Evolutionary conservation across 2,113 vertebrate species (phyloP).

Genomic region (Lonchura striata): DNA sequence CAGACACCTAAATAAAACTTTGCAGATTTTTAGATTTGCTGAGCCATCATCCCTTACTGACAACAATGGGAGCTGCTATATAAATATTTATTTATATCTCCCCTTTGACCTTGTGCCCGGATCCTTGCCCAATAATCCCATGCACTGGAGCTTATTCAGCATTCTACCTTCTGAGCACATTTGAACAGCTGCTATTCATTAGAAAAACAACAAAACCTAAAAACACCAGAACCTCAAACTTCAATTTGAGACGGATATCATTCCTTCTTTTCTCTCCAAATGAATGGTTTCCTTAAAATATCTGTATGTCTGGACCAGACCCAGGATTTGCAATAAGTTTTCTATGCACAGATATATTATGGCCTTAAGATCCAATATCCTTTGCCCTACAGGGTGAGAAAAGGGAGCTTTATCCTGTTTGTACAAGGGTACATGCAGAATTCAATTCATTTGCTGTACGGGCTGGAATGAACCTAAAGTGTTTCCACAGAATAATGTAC

Average conservation of each 20-base stretch:
- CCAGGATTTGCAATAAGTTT: conserved; percentile 30
- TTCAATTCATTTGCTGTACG: background rate
- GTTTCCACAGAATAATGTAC: background rate
- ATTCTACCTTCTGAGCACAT: background rate
- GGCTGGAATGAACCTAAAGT: background rate
- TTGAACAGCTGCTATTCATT: conserved; percentile 46
- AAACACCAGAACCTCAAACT: background rate
- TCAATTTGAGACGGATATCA: conserved; percentile 11
- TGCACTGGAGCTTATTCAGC: conserved; percentile 11
- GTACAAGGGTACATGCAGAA: background rate
- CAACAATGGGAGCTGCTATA: background rate
- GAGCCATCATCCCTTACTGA: background rate
- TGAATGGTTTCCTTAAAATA: conserved; percentile 64
- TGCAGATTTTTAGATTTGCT: conserved; percentile 16
- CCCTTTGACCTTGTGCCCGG: background rate
- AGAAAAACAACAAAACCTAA: conserved; percentile 16
- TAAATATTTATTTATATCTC: conserved; percentile 44
- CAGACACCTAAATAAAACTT: background rate
- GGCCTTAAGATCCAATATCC: conserved; percentile 45
- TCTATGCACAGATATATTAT: conserved; percentile 16
- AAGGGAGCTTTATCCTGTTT: conserved; percentile 45
- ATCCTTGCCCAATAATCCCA: background rate
- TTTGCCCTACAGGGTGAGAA: conserved; percentile 59
- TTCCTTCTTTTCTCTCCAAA: conserved; percentile 55
- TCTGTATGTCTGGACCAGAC: background rate